These are phyloP conservation scores for Andinoacara biseriatus DNA, from an alignment of 2,113 vertebrate species.

Conservation along the genomic window DNA sequence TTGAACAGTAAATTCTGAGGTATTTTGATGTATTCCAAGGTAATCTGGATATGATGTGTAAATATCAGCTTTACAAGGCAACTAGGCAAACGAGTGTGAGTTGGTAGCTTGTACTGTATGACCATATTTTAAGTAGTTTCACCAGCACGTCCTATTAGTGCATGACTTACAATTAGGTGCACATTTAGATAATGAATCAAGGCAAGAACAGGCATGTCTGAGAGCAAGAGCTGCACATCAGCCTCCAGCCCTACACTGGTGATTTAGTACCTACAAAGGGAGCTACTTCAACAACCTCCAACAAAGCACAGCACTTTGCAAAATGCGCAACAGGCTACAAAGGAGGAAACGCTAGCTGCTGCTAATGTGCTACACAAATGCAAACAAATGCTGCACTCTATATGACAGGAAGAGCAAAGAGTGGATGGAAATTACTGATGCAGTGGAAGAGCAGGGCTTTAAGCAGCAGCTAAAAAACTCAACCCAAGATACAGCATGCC, in stretches of 20 bases:
- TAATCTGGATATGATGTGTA: background rate
- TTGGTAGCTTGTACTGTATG: background rate
- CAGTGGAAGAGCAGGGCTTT: background rate
- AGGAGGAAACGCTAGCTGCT: background rate
- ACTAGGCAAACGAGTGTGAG: background rate
- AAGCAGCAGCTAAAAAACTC: background rate
- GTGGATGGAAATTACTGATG: background rate
- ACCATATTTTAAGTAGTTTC: background rate
- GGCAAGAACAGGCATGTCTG: background rate
- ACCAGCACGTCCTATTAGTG: background rate
- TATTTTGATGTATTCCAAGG: background rate
- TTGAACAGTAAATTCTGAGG: background rate
- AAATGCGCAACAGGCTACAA: background rate
- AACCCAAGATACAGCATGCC: background rate
- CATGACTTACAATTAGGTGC: background rate
- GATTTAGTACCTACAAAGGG: background rate
- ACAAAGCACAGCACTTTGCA: no score
- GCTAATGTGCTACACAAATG: background rate
- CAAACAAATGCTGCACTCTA: background rate
- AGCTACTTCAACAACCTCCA: background rate
- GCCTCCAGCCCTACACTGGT: no score
- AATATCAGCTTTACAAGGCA: background rate
- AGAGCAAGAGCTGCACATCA: background rate
- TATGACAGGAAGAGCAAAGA: background rate
- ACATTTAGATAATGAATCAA: no score